These are phyloP conservation scores for Muscicapa striata DNA, from an alignment of 2,797 vertebrate species.

Conservation along the genomic window DNA sequence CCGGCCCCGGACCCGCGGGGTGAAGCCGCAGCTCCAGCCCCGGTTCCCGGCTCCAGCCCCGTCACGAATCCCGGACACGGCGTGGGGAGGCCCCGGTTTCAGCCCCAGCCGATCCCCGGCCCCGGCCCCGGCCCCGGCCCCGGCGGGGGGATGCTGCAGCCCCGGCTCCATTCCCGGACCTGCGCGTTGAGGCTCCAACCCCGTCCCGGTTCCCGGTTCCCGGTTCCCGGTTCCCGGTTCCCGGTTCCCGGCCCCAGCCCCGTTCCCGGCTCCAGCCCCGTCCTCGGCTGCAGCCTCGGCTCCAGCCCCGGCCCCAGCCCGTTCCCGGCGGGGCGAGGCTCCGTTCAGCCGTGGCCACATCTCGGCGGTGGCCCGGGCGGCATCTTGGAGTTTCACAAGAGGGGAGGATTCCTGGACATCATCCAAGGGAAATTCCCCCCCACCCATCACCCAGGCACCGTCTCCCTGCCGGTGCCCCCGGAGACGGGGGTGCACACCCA, in stretches of 20 bases:
- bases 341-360: constrained; percentile 20
- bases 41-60: background rate
- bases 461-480: background rate
- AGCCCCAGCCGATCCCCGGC: background rate
- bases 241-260: background rate
- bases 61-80: background rate
- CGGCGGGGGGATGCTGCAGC: background rate
- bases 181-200: background rate
- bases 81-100: background rate
- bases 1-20: background rate
- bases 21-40: background rate
- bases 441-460: background rate
- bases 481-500: background rate
- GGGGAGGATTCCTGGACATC: constrained; percentile 33
- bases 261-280: background rate
- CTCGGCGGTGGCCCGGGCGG: constrained; percentile 35
- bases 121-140: background rate
- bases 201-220: too few relatives aligned
- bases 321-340: constrained; percentile 24
- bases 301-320: background rate
- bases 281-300: background rate
- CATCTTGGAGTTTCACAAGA: constrained; percentile 54
- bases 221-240: background rate
- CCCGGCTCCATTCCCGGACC: background rate
- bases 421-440: constrained; percentile 44